phyloP scores from a whole-genome alignment of 1,140 invertebrate species.

The Sesamia nonagrioides region DNA sequence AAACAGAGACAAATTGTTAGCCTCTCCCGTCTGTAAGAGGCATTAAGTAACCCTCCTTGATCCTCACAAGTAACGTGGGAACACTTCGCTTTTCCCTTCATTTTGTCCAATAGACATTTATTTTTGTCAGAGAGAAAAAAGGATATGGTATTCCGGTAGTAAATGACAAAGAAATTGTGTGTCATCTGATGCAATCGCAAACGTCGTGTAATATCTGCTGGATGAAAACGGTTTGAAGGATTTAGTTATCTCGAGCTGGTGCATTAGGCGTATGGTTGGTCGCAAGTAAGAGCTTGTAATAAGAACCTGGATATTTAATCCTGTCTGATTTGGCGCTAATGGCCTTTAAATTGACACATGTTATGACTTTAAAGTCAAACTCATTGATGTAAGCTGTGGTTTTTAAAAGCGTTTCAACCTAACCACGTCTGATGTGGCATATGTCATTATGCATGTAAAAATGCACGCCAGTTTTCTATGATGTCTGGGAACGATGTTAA shows the following conservation, averaged over 20 bases:
- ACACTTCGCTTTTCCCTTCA: constrained; percentile 25
- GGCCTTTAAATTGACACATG: too few species aligned
- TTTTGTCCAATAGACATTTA: constrained; percentile 26
- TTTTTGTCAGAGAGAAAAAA: constrained; percentile 24
- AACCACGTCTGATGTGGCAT: not conserved
- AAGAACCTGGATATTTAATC: too few species aligned
- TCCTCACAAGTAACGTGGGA: constrained; percentile 32
- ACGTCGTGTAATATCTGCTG: too few species aligned
- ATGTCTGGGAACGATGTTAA: constrained; percentile 43
- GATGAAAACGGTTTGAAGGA: too few species aligned
- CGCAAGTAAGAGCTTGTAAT: too few species aligned
- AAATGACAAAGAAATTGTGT: constrained; percentile 18
- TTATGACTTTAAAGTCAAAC: not conserved
- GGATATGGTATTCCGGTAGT: not conserved
- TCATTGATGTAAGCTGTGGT: not conserved
- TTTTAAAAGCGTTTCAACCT: not conserved
- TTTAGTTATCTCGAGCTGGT: too few species aligned
- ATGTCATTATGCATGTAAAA: not conserved
- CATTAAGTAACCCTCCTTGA: constrained; percentile 42
- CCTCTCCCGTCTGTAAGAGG: constrained; percentile 14
- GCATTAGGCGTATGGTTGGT: too few species aligned
- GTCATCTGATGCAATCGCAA: not conserved
- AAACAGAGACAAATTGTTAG: constrained; percentile 39
- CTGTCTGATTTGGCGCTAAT: too few species aligned
- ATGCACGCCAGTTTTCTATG: constrained; percentile 8